These are phyloP conservation scores for Chaunax sp. DNA, from an alignment of 2,797 vertebrate genomes.

Conservation along the genomic window DNA sequence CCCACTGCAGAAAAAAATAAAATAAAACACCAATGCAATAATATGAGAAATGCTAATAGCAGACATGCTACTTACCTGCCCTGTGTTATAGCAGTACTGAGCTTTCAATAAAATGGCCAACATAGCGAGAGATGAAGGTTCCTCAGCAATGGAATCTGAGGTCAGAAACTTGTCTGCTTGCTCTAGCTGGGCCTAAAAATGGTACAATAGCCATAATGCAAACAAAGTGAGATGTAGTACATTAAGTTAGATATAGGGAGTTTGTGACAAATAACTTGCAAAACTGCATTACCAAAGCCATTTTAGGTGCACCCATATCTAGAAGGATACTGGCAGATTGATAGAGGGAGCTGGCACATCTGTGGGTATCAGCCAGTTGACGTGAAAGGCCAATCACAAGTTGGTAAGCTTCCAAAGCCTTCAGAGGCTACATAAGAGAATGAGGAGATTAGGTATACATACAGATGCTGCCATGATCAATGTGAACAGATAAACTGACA, in stretches of 20 bases:
- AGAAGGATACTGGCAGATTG: constrained; percentile 86
- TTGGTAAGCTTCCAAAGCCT: constrained; percentile 87
- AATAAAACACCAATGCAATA: not conserved
- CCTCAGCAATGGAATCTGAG: constrained; percentile 60
- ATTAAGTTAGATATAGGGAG: too few relatives aligned
- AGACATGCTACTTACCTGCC: constrained; percentile 76
- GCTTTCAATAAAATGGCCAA: constrained; percentile 83
- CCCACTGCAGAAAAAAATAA: not conserved
- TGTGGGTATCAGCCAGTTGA: constrained; percentile 76
- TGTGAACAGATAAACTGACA: constrained; percentile 17
- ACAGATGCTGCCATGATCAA: not conserved
- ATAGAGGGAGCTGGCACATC: constrained; percentile 79
- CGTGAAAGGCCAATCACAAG: constrained; percentile 77
- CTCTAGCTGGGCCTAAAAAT: constrained; percentile 82
- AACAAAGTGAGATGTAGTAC: not conserved
- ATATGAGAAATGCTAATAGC: not conserved
- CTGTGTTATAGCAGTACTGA: constrained; percentile 81
- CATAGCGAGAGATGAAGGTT: constrained; percentile 76
- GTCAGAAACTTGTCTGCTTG: constrained; percentile 80
- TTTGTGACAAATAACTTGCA: not conserved
- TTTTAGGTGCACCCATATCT: constrained; percentile 83
- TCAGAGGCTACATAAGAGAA: constrained; percentile 82
- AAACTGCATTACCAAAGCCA: constrained; percentile 83
- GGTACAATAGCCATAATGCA: not conserved
- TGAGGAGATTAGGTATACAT: not conserved